Percentiles rank a stretch among this genome's conserved stretches.
These are phyloP conservation scores for Gobius niger DNA, from an alignment of 2,113 vertebrate species.

Conservation along the genomic window DNA sequence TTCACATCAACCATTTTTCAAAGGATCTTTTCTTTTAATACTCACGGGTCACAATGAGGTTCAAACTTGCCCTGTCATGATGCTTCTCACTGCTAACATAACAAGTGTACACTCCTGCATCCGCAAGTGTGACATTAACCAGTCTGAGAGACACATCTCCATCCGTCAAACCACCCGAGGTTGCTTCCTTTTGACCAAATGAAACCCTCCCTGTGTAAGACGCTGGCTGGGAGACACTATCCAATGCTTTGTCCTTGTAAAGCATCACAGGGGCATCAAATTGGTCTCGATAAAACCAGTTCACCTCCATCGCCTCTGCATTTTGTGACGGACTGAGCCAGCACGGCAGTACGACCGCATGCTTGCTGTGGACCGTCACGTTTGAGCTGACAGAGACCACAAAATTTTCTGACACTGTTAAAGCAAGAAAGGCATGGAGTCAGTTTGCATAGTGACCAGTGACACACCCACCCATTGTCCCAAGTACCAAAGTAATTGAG, in stretches of 20 bases:
- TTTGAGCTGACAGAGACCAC: neutral
- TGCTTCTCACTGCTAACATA: constrained; percentile 49
- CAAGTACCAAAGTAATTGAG: too few species aligned
- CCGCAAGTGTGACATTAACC: constrained; percentile 31
- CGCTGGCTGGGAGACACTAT: neutral
- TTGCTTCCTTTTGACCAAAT: constrained; percentile 27
- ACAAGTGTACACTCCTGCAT: constrained; percentile 55
- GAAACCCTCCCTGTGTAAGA: constrained; percentile 39
- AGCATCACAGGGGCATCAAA: constrained; percentile 24
- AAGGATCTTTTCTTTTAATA: neutral
- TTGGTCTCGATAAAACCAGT: constrained; percentile 27
- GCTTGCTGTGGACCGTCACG: neutral
- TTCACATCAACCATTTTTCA: neutral
- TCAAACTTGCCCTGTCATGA: neutral
- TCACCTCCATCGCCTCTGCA: constrained; percentile 58
- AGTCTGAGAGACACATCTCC: constrained; percentile 67
- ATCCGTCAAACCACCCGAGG: constrained; percentile 34
- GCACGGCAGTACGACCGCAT: constrained; percentile 49
- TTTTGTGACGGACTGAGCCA: constrained; percentile 51
- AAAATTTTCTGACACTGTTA: constrained; percentile 29
- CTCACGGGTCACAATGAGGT: constrained; percentile 62
- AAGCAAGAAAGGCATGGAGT: neutral
- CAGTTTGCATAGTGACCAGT: neutral
- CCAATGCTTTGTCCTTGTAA: neutral
- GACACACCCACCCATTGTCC: too few species aligned